Base-by-base conservation (phyloP, 2,797 vertebrate species). In the Acanthurus tractus region DNA sequence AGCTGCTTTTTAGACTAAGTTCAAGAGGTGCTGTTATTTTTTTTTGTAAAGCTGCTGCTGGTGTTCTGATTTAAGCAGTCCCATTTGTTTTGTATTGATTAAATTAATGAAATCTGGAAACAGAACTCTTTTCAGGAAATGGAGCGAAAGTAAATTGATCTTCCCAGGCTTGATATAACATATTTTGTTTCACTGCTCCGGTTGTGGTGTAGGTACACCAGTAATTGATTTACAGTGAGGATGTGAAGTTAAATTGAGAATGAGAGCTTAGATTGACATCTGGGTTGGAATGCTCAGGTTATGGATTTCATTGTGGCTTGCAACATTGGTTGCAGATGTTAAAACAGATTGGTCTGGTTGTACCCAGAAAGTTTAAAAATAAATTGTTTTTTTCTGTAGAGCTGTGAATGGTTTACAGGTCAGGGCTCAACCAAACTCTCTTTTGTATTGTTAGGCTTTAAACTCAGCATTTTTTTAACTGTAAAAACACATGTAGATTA, bases 131-230 rank as follows among this genome's bases (percentile, higher is more conserved):
- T 84, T 53, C 84, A 76, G 80, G 80, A 89, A 87, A 79, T 76
- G 8, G 38, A 79, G 50, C 72, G 59, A 74, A 74, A 78, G 70
- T 70, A 59, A 76, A 88, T 86, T n/a, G 81, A 85, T 89, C 73
- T 44, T 38, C 44, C 10, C 11, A 10, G 45, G 45, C 57, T 63
- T n/a, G 66, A 34, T 55, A 44, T 23, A 22, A 56, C 50, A 53
- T 71, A 68, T 84, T 84, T 79, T 46, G 72, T 82, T 82, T 78
- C 36, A 38, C 42, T 17, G 58, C 63, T 73, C 12, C n/a, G 65
- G 63, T 61, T 77, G 52, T 76, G n/a, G 9, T 38, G 9, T 63
- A 56, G 42, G n/a, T 74, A 20, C 61, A 54, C 23, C 3, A 61
- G 78, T 69, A 59, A n/a, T 15, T 49, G 53, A 82, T 75, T 25